phyloP scores from a whole-genome alignment of 2,888 invertebrate species.

The Acanthosoma haemorrhoidale region DNA sequence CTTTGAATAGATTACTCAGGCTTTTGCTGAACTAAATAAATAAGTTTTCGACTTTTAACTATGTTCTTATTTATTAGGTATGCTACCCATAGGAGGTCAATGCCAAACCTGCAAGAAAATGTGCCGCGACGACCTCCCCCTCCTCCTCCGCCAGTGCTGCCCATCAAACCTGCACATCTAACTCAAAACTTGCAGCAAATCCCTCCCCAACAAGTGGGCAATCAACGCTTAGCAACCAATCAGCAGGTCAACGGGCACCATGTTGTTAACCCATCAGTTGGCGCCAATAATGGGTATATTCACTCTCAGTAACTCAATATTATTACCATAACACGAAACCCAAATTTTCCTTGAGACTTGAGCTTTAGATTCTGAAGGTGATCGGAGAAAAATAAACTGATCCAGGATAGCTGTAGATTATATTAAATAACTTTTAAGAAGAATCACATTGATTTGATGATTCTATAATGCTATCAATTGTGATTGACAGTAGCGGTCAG shows the following conservation, averaged over 20 bases:
- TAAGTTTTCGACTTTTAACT: too few relatives aligned
- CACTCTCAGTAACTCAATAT: not conserved
- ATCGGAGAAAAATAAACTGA: too few relatives aligned
- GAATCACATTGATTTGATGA: too few relatives aligned
- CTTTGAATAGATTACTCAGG: too few relatives aligned
- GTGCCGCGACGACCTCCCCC: slow-evolving; percentile 33
- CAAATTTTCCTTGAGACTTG: not conserved
- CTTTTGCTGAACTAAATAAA: too few relatives aligned
- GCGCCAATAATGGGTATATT: not conserved
- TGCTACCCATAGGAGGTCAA: slow-evolving; percentile 53
- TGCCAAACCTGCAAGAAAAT: slow-evolving; percentile 53
- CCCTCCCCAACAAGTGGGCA: slow-evolving; percentile 33
- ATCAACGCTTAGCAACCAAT: not conserved
- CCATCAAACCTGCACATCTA: slow-evolving; percentile 51
- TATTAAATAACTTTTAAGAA: too few relatives aligned
- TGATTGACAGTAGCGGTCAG: slow-evolving; percentile 45
- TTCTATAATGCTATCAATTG: too few relatives aligned
- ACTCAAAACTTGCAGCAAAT: slow-evolving; percentile 5
- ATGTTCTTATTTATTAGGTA: slow-evolving; percentile 40
- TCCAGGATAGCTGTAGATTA: too few relatives aligned
- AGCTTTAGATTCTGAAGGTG: too few relatives aligned
- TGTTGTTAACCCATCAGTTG: not conserved
- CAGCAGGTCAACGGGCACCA: slow-evolving; percentile 10
- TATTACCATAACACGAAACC: not conserved
- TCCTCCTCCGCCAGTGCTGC: slow-evolving; percentile 51